Conservation (phyloP, 2,888 invertebrate genomes). For the Hirudinaria manillensis region DNA sequence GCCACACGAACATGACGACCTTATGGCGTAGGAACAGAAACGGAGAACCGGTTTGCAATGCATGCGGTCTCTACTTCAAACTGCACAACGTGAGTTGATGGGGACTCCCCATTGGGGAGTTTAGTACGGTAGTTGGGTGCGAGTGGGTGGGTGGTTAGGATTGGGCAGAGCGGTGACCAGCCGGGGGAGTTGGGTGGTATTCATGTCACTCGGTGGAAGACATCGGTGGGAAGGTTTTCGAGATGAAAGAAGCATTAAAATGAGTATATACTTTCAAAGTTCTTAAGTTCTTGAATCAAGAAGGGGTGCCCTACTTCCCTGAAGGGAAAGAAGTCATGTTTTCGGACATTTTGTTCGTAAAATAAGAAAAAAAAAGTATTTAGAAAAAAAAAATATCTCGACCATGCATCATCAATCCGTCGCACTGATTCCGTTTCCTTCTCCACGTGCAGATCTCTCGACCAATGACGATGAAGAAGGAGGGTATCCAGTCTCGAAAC, state of each 20-base stretch:
- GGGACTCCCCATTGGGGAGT: neutral
- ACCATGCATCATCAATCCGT: too few species aligned
- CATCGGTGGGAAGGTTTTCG: too few species aligned
- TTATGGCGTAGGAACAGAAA: constrained; percentile 34
- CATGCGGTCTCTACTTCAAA: constrained; percentile 33
- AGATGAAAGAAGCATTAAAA: too few species aligned
- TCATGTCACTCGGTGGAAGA: too few species aligned
- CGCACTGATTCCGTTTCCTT: too few species aligned
- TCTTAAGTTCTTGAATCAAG: too few species aligned
- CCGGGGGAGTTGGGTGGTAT: neutral
- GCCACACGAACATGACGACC: constrained; percentile 31
- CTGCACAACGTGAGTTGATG: constrained; percentile 23
- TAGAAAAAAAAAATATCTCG: too few species aligned
- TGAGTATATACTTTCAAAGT: too few species aligned
- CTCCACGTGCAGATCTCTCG: constrained; percentile 20
- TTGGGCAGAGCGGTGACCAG: neutral
- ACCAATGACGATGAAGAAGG: constrained; percentile 32
- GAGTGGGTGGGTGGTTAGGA: neutral
- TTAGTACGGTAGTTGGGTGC: neutral
- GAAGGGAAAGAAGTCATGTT: too few species aligned
- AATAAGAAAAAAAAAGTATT: too few species aligned
- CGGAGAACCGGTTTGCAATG: constrained; percentile 33
- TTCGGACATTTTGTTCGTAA: too few species aligned
- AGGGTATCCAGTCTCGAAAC: constrained; percentile 31
- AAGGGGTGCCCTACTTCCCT: too few species aligned